Evolutionary conservation across 2,797 vertebrate species (phyloP).

Genomic region (Alcedo atthis): DNA sequence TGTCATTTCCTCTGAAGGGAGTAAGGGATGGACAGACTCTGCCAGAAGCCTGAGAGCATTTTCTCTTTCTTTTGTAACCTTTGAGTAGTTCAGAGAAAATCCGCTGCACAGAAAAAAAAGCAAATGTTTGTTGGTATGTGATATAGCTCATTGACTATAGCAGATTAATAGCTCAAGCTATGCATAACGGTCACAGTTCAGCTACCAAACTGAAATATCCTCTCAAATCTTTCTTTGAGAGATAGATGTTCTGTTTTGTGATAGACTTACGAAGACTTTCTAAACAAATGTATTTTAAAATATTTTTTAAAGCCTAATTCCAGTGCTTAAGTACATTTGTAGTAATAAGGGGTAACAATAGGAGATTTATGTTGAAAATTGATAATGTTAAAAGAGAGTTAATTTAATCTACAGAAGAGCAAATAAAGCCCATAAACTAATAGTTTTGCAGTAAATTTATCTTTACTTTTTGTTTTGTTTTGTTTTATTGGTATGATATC

Average conservation of each 20-base stretch:
- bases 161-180: neutral
- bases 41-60: neutral
- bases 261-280: neutral
- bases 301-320: neutral
- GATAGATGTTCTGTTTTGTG: neutral
- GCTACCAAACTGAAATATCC: neutral
- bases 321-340: neutral
- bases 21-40: neutral
- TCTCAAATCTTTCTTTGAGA: neutral
- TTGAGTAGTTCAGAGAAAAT: neutral
- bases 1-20: neutral
- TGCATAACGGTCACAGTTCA: neutral
- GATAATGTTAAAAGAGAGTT: constrained; percentile 9
- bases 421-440: constrained; percentile 3
- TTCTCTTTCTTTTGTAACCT: neutral
- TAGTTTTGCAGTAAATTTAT: constrained; percentile 44
- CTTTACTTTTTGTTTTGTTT: neutral
- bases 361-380: neutral
- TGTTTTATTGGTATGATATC: constrained; percentile 48
- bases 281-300: neutral
- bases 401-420: neutral
- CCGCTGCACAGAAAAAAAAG: neutral
- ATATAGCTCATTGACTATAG: neutral
- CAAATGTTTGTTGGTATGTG: neutral
- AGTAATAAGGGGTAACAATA: neutral